Base-by-base conservation (phyloP, 2,888 invertebrate species). In the Caenorhabditis sinica region DNA sequence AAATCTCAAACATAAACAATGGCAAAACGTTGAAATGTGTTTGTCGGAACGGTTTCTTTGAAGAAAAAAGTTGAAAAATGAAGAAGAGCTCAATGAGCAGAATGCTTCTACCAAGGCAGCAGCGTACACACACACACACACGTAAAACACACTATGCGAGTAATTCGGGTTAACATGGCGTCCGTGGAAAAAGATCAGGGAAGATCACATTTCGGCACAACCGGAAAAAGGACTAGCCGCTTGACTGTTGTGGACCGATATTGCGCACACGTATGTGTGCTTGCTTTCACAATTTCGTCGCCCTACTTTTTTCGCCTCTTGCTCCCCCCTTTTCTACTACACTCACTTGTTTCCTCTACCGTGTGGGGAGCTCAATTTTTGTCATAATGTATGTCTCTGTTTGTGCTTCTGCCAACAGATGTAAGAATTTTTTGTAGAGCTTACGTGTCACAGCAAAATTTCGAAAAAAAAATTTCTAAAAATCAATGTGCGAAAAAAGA, bases 161-260 rank as follows among this genome's bases (percentile, higher is more conserved):
- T 72, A 77, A 76, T 77, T 77, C 72, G 72, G 76, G 76, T 82
- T 82, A 76, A 82, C 82, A 82, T 72, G 82, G 75, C 51, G 66
- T 53, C 45, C 20, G 71, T 51, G 40, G 45, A 82, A 76, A 83
- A 83, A 79, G 74, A 72, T 63, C 72, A 68, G 66, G 56, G 72
- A 60, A 76, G 83, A 83, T 83, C 83, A 43, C 83, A 83, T 83
- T 83, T 83, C 79, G 83, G 20, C 49, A 74, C 74, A 83, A 83
- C 79, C 83, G 79, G 83, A 79, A 83, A 73, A 83, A 69, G 79
- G 77, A 83, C 83, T 77, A 61, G 82, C 75, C 76, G 82, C 68
- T 53, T 71, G 74, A 49, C 79, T 72, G 61, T 74, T 49, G 49
- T 49, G 82, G 65, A 72, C 82, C 71, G 75, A 82, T 76, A 82